A percentile compares a stretch with the other conserved stretches of the same genome.
These are phyloP conservation scores for Halictus rubicundus DNA, from an alignment of 1,140 invertebrate genomes.

Conservation along the genomic window DNA sequence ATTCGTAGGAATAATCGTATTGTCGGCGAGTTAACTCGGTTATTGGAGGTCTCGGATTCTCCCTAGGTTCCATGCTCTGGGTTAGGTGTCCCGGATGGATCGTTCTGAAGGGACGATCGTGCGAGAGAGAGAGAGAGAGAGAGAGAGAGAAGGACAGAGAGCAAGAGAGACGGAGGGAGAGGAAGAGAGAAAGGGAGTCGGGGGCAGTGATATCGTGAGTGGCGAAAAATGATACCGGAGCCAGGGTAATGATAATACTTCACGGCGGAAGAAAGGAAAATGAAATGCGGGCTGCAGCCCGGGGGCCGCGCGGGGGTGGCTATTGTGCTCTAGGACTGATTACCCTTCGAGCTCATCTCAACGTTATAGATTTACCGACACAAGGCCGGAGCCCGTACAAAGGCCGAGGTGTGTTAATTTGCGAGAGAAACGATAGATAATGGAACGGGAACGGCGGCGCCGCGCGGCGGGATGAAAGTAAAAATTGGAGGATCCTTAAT, in stretches of 20 bases:
- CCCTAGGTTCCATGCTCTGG: background rate
- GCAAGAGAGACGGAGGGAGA: too few relatives aligned
- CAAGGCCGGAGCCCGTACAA: constrained; percentile 14
- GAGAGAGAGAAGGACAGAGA: background rate
- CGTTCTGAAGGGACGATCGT: constrained; percentile 1
- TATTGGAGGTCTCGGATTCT: constrained; percentile 39
- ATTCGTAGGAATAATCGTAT: constrained; percentile 48
- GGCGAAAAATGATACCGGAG: constrained; percentile 54
- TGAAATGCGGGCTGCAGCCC: constrained; percentile 41
- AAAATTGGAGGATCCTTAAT: constrained; percentile 14
- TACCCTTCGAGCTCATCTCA: constrained; percentile 26
- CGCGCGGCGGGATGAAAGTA: background rate
- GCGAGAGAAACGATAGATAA: constrained; percentile 21
- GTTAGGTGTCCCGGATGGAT: constrained; percentile 11
- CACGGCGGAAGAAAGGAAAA: constrained; percentile 54
- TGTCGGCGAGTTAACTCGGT: constrained; percentile 35
- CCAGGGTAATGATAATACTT: constrained; percentile 53
- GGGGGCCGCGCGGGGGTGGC: background rate
- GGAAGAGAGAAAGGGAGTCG: too few relatives aligned
- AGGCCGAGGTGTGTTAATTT: constrained; percentile 45
- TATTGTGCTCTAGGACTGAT: constrained; percentile 56
- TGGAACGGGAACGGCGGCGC: background rate
- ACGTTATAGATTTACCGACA: constrained; percentile 44
- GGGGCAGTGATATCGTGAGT: constrained; percentile 44
- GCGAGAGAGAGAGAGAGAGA: background rate